Evolutionary conservation across 2,113 vertebrate species (phyloP), one percentile per base, ranked within the genome.

Genomic region (Progne subis): DNA sequence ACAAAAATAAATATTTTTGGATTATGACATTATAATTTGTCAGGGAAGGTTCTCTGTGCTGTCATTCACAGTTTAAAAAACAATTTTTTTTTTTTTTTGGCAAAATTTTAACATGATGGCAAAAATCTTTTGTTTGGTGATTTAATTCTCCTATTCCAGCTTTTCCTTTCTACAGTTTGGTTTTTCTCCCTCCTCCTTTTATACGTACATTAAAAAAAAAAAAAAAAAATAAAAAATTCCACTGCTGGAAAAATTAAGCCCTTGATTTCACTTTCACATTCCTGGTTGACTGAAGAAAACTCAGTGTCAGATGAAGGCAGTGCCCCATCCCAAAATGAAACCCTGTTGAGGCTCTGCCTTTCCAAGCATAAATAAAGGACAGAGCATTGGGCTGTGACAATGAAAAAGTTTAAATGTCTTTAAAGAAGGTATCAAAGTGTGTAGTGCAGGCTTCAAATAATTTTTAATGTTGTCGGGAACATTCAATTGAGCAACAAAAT

Each of bases 81-180:
- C 28, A 2, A 9, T 8, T 37, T 37, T 4, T 37, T 37, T 3
- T 0, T 14, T n/a, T 69, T 69, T 63, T 55, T 57, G 5, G 4
- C 2, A 92, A 53, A 21, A 14, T 74, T 67, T 75, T 90, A 21
- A 12, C 1, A 2, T 21, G 6, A 43, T n/a, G 26, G 13, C 5
- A 6, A 14, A 83, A 59, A 24, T 13, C 3, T 68, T 81, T 67
- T 49, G 5, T 55, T 34, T 16, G n/a, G 14, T 53, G 21, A 41
- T 84, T 41, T 68, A 24, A 39, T 67, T 67, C 5, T 61, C 4
- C 9, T 50, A 32, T 63, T 46, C 16, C 39, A 37, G 1, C 23
- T 43, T 71, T 43, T 67, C 12, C 6, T 59, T 68, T 76, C 32
- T 7, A 18, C 43, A 37, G 5, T 50, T 77, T 46, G 11, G 5